Percentiles rank a stretch among this genome's conserved stretches.
Evolutionary conservation across 2,888 invertebrate species (phyloP).

Genomic region (Augochlorella aurata): DNA sequence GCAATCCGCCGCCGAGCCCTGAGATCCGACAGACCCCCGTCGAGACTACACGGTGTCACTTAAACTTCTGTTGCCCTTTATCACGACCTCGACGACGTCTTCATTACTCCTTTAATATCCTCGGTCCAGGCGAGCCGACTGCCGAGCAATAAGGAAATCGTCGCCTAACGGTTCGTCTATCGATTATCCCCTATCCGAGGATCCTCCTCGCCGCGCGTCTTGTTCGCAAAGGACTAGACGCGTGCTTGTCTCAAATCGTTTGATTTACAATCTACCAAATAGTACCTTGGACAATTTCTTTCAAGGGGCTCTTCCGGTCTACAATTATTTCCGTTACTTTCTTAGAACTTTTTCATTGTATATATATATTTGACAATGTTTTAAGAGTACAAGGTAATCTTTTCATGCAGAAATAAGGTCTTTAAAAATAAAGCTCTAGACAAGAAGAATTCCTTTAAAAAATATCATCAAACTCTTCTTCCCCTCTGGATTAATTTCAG

Average conservation of each 20-base stretch:
- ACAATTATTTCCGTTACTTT: too few relatives aligned
- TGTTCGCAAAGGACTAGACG: background rate
- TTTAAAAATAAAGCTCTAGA: too few relatives aligned
- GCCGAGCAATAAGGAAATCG: slow-evolving; percentile 5
- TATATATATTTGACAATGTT: too few relatives aligned
- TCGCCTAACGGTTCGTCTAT: background rate
- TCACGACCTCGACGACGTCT: slow-evolving; percentile 50
- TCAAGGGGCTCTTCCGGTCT: too few relatives aligned
- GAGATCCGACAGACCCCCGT: slow-evolving; percentile 51
- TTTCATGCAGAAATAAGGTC: too few relatives aligned
- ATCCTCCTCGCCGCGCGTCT: background rate
- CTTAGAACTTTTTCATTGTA: too few relatives aligned
- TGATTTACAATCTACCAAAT: too few relatives aligned
- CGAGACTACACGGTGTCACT: slow-evolving; percentile 57
- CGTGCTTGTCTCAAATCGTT: background rate
- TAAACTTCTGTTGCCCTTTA: slow-evolving; percentile 53
- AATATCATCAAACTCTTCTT: too few relatives aligned
- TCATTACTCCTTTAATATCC: slow-evolving; percentile 38
- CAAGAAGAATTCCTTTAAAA: too few relatives aligned
- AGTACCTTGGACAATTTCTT: too few relatives aligned
- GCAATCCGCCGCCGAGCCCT: slow-evolving; percentile 1
- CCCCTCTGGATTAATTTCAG: too few relatives aligned
- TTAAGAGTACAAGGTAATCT: too few relatives aligned
- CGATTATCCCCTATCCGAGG: background rate
- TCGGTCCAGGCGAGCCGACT: background rate